Base-by-base conservation (phyloP, 1,140 invertebrate species). In the Drosophila ficusphila region DNA sequence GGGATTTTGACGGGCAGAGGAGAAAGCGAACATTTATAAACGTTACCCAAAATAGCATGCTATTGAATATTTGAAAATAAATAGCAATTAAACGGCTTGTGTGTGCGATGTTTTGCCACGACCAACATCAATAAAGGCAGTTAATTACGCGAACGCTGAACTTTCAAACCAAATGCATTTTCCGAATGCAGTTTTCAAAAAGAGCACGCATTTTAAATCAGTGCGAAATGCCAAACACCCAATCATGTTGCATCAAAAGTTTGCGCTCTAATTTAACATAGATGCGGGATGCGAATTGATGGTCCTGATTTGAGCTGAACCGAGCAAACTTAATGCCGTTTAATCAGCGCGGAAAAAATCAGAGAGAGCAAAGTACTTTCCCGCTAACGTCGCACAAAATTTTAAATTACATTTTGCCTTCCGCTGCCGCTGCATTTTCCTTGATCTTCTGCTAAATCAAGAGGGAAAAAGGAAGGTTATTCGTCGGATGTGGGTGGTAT, bases 321-420 rank as follows among this genome's bases (percentile, higher is more conserved):
- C 29, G 36, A 61, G 60, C 53, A 23, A 25, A 62, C 38, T 58
- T 62, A 60, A 62, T 46, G 39, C 39, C 23, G 49, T 51, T 60
- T 72, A 72, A 71, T 72, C 68, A 67, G 25, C 18, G 36, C 5
- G 27, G n/a, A 38, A 52, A 42, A 74, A 69, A 42, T 49, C 27
- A 52, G 7, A 16, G 11, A n/a, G 41, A 12, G 21, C 27, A 61
- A 64, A 61, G 39, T 36, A 61, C 47, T 65, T 74, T 65, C 36
- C 3, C 58, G 79, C 64, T 21, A 79, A 48, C 81, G 53, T 52
- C 27, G 72, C 81, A 85, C 39, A 79, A 76, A 72, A 75, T 79
- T 72, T 53, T 29, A 85, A 79, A 83, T 86, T 79, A 79, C 71
- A 73, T 76, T 86, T 72, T 16, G 51, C 19, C 74, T 78, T 54